Evolutionary conservation across 2,113 vertebrate genomes (phyloP).

Genomic region (Lasiurus cinereus): DNA sequence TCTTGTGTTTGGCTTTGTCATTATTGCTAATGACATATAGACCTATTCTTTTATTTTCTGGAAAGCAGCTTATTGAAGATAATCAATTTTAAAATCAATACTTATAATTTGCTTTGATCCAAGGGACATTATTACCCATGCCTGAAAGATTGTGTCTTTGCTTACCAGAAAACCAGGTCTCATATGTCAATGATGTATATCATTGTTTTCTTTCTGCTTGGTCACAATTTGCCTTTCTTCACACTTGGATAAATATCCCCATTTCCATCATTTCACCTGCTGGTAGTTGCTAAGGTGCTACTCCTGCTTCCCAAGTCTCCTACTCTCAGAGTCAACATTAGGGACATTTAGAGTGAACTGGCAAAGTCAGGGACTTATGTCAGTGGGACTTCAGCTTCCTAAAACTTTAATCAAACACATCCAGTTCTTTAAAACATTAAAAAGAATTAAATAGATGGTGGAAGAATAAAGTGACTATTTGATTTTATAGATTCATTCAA

Average conservation of each 20-base stretch:
- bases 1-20: slow-evolving; percentile 13
- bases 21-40: not conserved
- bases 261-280: slow-evolving; percentile 80
- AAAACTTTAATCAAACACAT: not conserved
- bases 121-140: slow-evolving; percentile 79
- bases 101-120: slow-evolving; percentile 52
- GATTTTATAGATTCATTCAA: not conserved
- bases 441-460: not conserved
- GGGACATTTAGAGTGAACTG: slow-evolving; percentile 20
- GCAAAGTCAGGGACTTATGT: not conserved
- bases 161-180: slow-evolving; percentile 80
- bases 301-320: slow-evolving; percentile 74
- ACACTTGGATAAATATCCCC: slow-evolving; percentile 81
- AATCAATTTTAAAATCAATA: slow-evolving; percentile 60
- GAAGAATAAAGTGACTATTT: not conserved
- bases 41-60: not conserved
- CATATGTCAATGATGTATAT: slow-evolving; percentile 27
- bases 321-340: slow-evolving; percentile 84
- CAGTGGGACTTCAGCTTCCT: not conserved
- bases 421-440: not conserved
- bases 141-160: slow-evolving; percentile 82
- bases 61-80: not conserved
- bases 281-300: slow-evolving; percentile 74
- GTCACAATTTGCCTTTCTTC: slow-evolving; percentile 84
- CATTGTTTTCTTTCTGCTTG: slow-evolving; percentile 74